These are phyloP conservation scores for Macrotus californicus DNA, from an alignment of 2,113 vertebrate species.

Conservation along the genomic window DNA sequence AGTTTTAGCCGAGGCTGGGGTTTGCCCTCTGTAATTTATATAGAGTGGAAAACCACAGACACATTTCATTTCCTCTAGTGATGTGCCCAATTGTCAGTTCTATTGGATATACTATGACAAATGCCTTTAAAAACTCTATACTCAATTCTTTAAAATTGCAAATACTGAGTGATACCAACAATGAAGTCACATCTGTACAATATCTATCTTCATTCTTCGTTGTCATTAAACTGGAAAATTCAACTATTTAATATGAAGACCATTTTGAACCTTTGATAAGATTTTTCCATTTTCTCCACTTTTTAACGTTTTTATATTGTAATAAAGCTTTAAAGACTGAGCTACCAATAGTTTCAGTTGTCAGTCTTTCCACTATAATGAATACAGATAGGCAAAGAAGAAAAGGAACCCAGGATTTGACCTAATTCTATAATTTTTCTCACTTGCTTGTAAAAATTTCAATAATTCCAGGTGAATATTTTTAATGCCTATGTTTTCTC, in stretches of 20 bases:
- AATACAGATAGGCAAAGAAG: constrained; percentile 53
- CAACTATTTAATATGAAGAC: constrained; percentile 46
- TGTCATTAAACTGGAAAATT: constrained; percentile 60
- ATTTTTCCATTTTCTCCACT: constrained; percentile 65
- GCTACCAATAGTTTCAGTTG: constrained; percentile 53
- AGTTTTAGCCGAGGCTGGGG: background rate
- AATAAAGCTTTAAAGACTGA: constrained; percentile 63
- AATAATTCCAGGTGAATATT: constrained; percentile 62
- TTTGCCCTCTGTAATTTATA: background rate
- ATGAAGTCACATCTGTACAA: constrained; percentile 56
- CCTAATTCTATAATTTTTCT: constrained; percentile 65
- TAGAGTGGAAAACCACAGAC: constrained; percentile 19
- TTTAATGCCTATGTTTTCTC: constrained; percentile 33
- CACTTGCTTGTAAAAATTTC: constrained; percentile 66
- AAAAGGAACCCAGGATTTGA: constrained; percentile 52
- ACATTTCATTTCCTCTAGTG: constrained; percentile 20
- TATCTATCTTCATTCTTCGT: constrained; percentile 41
- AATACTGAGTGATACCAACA: constrained; percentile 14
- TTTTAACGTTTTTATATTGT: constrained; percentile 65
- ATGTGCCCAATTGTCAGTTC: constrained; percentile 10
- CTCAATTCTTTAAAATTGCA: constrained; percentile 32
- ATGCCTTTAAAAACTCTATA: constrained; percentile 17
- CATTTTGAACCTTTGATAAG: constrained; percentile 63
- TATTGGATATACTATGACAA: background rate
- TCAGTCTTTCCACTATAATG: constrained; percentile 64